Percentiles rank a stretch among this genome's conserved stretches.
phyloP scores from a whole-genome alignment of 2,888 invertebrate genomes.

The Danaus chrysippus region DNA sequence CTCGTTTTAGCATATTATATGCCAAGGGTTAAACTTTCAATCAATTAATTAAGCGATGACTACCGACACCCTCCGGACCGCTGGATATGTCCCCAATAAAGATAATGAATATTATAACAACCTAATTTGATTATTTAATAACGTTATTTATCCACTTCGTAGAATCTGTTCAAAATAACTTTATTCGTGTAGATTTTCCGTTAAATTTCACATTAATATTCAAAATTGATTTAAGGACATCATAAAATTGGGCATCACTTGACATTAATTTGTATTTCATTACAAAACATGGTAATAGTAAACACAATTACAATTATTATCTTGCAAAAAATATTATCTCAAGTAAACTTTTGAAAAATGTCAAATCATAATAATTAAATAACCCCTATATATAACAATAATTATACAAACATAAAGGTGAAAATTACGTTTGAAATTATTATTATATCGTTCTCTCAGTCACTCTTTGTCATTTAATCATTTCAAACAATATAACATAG shows the following conservation, averaged over 20 bases:
- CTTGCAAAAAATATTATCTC: too few relatives aligned
- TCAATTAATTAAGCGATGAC: conserved; percentile 76
- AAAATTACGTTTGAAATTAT: conserved; percentile 5
- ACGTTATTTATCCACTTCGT: conserved; percentile 34
- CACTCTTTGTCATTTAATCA: conserved; percentile 12
- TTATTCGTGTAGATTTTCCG: conserved; percentile 20
- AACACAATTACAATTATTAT: too few relatives aligned
- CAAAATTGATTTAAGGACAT: too few relatives aligned
- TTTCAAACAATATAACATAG: conserved; percentile 12
- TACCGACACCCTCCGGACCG: conserved; percentile 58
- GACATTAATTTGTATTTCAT: too few relatives aligned
- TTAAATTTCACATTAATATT: conserved; percentile 20
- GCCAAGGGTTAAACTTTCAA: conserved; percentile 74
- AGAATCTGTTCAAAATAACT: conserved; percentile 29
- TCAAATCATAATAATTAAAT: too few relatives aligned
- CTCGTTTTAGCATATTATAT: conserved; percentile 71
- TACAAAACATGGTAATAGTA: too few relatives aligned
- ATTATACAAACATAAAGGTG: not conserved
- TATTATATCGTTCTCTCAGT: conserved; percentile 14
- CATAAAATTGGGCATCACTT: too few relatives aligned
- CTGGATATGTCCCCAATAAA: conserved; percentile 57
- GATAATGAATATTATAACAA: conserved; percentile 62
- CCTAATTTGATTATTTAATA: conserved; percentile 55
- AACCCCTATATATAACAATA: too few relatives aligned
- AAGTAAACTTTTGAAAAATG: too few relatives aligned